A percentile compares a stretch with the other conserved stretches of the same genome.
Conservation (phyloP, 2,113 vertebrate species). For the Cynopterus brachyotis region DNA sequence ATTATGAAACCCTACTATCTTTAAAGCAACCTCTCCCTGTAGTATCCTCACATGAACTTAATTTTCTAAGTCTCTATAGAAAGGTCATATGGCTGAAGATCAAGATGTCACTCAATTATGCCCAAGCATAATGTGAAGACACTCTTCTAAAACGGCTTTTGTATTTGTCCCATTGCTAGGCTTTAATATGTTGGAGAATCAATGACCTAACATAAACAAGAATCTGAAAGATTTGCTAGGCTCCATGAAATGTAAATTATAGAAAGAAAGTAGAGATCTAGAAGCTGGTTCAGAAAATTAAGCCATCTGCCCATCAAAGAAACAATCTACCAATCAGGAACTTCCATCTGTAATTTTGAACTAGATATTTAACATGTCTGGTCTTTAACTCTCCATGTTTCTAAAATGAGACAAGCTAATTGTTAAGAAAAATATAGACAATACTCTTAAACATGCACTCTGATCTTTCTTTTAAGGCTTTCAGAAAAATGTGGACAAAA, state of each 20-base stretch:
- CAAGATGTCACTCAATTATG: neutral
- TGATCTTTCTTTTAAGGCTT: neutral
- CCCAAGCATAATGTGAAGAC: neutral
- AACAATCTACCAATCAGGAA: neutral
- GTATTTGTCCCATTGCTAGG: neutral
- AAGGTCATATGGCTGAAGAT: neutral
- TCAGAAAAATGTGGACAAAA: neutral
- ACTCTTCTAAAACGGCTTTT: neutral
- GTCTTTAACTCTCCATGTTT: neutral
- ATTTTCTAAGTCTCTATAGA: neutral
- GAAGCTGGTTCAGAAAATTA: neutral
- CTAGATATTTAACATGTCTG: neutral
- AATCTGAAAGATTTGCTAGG: neutral
- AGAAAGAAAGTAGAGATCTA: neutral
- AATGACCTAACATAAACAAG: neutral
- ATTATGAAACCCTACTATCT: neutral
- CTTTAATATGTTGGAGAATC: constrained; percentile 21
- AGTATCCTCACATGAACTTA: neutral
- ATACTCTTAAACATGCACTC: neutral
- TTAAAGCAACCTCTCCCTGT: neutral
- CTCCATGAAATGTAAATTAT: neutral
- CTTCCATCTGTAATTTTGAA: constrained; percentile 20
- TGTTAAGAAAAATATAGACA: neutral
- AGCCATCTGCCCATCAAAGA: neutral
- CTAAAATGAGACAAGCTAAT: neutral